phyloP scores from a whole-genome alignment of 2,797 vertebrate species.

The Neoniphon sammara region DNA sequence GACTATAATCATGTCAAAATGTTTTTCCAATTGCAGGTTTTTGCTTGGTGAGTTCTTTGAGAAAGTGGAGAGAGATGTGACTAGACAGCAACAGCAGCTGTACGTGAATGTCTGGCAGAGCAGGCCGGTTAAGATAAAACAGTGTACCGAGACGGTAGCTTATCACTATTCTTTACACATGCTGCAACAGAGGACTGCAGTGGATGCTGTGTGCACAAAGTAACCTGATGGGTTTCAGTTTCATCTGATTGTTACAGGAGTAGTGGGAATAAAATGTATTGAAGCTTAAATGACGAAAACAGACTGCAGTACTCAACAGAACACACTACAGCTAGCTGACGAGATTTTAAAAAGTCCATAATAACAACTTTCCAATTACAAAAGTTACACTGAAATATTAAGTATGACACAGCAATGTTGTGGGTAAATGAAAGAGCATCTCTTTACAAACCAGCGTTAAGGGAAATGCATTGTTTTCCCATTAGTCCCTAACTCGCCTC shows the following conservation, averaged over 20 bases:
- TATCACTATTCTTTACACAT: slow-evolving; percentile 80
- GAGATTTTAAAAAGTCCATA: too few species aligned
- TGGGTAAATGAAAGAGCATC: too few species aligned
- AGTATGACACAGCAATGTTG: too few species aligned
- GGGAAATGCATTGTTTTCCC: too few species aligned
- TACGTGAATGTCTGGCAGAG: slow-evolving; percentile 78
- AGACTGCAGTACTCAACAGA: slow-evolving; percentile 6
- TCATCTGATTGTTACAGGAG: slow-evolving; percentile 26
- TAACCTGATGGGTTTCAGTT: slow-evolving; percentile 37
- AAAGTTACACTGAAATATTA: too few species aligned
- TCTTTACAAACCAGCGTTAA: too few species aligned
- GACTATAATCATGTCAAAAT: slow-evolving; percentile 66
- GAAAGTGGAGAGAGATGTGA: slow-evolving; percentile 62
- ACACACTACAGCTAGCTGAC: background rate
- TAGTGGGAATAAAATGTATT: slow-evolving; percentile 6
- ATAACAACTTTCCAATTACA: too few species aligned
- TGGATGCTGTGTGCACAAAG: slow-evolving; percentile 64
- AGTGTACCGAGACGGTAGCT: slow-evolving; percentile 65
- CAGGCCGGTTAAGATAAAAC: slow-evolving; percentile 72
- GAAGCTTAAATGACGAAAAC: slow-evolving; percentile 23
- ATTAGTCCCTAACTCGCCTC: too few species aligned
- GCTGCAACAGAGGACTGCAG: slow-evolving; percentile 72
- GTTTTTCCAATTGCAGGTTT: slow-evolving; percentile 58
- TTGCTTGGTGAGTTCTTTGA: slow-evolving; percentile 47
- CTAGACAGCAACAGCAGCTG: slow-evolving; percentile 72